Evolutionary conservation across 2,797 vertebrate genomes (phyloP), one percentile per base, ranked within the genome.

Genomic region (Limosa lapponica): DNA sequence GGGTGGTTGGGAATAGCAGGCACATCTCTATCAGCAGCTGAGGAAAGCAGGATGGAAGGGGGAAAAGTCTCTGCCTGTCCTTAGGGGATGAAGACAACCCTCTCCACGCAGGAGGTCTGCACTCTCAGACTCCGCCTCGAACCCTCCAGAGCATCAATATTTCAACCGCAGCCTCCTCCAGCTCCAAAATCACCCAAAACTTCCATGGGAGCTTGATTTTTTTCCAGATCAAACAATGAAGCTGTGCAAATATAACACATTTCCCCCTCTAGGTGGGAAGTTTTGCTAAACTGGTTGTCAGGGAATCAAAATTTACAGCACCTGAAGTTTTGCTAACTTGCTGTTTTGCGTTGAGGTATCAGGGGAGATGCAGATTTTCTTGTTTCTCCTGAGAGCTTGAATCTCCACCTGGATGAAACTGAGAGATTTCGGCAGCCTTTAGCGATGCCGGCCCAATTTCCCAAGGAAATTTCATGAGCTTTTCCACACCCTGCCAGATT

Each of bases 401-500:
- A 74, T 93, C 49, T 95, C 94, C 95, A 95, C 85, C 87, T 95
- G 91, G 82, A 78, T 0, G 4, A 89, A 87, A 91, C 62, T 34
- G 59, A 83, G 87, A 93, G 69, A 93, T 69, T 91, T 90, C 46
- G 0, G 69, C 75, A 88, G 66, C 44, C 51, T 74, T 95, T 85
- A 80, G 75, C 2, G 7, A 28, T n/a, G 85, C 65, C 4, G 36
- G 62, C 73, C 44, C 75, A 51, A 65, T 69, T 94, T 91, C 58
- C 93, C 32, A 58, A 88, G 73, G 72, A 96, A 83, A 93, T 79
- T 93, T 94, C 75, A 84, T 25, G 48, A 54, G 51, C 57, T 96
- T 96, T 96, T 94, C 95, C 5, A 2, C 61, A 13, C 84, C 57
- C 62, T 95, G 94, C 25, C 75, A 92, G 61, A 86, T 89, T 96